These are phyloP conservation scores for Halichoeres trimaculatus DNA, from an alignment of 2,113 vertebrate species.

Conservation along the genomic window DNA sequence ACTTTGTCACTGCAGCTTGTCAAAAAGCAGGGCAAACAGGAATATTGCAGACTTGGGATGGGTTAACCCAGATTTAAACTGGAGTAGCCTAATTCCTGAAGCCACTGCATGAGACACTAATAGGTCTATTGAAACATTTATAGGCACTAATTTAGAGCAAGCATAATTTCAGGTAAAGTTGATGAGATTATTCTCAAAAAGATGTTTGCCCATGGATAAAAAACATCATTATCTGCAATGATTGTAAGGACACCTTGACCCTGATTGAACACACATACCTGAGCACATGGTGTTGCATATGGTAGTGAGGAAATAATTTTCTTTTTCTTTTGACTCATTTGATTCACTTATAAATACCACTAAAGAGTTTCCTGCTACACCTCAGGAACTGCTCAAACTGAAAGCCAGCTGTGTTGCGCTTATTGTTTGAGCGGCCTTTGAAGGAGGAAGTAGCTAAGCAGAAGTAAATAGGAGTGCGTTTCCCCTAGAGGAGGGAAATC, in stretches of 20 bases:
- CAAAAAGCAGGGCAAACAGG: slow-evolving; percentile 40
- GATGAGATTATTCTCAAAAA: too few species aligned
- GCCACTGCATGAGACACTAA: slow-evolving; percentile 26
- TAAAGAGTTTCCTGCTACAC: slow-evolving; percentile 1
- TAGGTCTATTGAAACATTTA: slow-evolving; percentile 17
- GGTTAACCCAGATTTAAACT: slow-evolving; percentile 54
- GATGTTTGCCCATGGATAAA: not conserved
- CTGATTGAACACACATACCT: too few species aligned
- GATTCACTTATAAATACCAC: slow-evolving; percentile 16
- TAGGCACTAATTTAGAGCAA: not conserved
- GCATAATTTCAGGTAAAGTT: not conserved
- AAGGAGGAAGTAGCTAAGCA: slow-evolving; percentile 59
- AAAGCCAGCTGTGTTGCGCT: slow-evolving; percentile 52
- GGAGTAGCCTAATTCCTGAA: slow-evolving; percentile 43
- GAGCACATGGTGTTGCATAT: too few species aligned
- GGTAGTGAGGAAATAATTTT: not conserved
- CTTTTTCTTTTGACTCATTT: not conserved
- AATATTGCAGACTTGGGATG: slow-evolving; percentile 21
- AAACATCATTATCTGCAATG: not conserved
- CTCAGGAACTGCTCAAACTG: slow-evolving; percentile 27
- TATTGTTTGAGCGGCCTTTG: slow-evolving; percentile 52
- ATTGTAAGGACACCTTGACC: not conserved
- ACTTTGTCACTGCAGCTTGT: slow-evolving; percentile 18
- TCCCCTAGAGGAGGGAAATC: slow-evolving; percentile 76
- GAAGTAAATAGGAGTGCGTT: slow-evolving; percentile 50